Evolutionary conservation across 1,140 invertebrate genomes (phyloP).

Genomic region (Monomorium pharaonis): DNA sequence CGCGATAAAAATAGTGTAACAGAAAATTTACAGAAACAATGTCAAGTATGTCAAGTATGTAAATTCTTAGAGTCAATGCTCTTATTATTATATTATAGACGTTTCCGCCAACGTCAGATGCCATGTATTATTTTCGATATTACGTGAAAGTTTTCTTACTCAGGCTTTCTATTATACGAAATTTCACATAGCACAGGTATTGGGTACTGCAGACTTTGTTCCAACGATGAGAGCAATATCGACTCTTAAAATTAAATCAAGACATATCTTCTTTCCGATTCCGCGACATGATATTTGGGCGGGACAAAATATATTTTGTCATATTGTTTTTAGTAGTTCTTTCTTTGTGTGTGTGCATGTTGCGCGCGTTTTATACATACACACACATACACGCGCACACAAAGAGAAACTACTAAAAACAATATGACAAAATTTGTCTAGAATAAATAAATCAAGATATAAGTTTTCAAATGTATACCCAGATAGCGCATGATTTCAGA

Average conservation of each 20-base stretch:
- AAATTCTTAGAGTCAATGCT: neutral
- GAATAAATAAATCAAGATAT: too few species aligned
- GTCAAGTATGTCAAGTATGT: too few species aligned
- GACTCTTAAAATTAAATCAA: slow-evolving; percentile 29
- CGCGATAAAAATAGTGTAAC: neutral
- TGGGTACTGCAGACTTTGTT: slow-evolving; percentile 9
- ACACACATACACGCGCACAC: neutral
- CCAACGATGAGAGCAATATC: slow-evolving; percentile 20
- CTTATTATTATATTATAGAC: neutral
- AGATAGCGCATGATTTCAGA: too few species aligned
- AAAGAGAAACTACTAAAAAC: neutral
- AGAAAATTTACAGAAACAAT: neutral
- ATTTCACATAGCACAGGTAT: slow-evolving; percentile 27
- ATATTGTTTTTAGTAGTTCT: neutral
- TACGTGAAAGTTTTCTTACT: slow-evolving; percentile 42
- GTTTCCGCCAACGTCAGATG: neutral
- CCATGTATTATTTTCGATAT: neutral
- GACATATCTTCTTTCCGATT: neutral
- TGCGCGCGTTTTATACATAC: too few species aligned
- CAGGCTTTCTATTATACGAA: neutral
- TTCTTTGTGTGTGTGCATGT: neutral
- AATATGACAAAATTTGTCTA: neutral
- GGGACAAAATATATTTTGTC: neutral
- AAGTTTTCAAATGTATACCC: too few species aligned
- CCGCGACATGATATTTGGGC: neutral